Conservation (phyloP, 1,140 invertebrate genomes). For the Dreissena polymorpha region DNA sequence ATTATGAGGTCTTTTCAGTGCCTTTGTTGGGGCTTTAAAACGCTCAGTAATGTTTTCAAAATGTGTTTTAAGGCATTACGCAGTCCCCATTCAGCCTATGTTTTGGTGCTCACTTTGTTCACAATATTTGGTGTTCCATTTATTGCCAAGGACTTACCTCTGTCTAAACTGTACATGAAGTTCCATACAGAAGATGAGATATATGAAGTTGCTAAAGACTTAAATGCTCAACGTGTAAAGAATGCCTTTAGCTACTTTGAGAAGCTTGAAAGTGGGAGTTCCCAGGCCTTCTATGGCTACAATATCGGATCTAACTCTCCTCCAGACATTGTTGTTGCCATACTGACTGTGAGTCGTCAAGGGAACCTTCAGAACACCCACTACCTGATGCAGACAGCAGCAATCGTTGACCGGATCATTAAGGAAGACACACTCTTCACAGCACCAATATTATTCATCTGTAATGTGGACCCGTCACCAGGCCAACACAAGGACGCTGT, state of each 20-base stretch:
- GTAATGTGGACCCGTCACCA: constrained; percentile 60
- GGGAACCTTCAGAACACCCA: neutral
- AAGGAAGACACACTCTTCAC: constrained; percentile 46
- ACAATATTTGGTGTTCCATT: neutral
- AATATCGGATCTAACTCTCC: neutral
- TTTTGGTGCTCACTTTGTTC: too few relatives aligned
- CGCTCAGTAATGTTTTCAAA: too few relatives aligned
- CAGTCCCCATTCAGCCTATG: too few relatives aligned
- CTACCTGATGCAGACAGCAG: constrained; percentile 56
- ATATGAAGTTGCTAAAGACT: constrained; percentile 8
- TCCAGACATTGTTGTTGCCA: constrained; percentile 33
- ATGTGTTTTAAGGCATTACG: too few relatives aligned
- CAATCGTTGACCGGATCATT: constrained; percentile 43
- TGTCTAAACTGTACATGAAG: constrained; percentile 17
- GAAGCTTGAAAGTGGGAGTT: neutral
- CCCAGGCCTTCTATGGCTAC: neutral
- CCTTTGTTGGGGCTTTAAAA: too few relatives aligned
- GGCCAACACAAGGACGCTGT: constrained; percentile 48
- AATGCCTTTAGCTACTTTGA: constrained; percentile 24
- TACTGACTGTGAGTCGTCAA: constrained; percentile 18
- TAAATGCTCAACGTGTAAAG: constrained; percentile 13
- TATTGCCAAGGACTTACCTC: constrained; percentile 11
- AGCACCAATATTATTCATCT: constrained; percentile 51
- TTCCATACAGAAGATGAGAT: neutral
- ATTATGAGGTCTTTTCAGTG: too few relatives aligned